phyloP scores from a whole-genome alignment of 30 jellyfish, hydroid and myxozoan genomes.

The Clytia hemisphaerica region DNA sequence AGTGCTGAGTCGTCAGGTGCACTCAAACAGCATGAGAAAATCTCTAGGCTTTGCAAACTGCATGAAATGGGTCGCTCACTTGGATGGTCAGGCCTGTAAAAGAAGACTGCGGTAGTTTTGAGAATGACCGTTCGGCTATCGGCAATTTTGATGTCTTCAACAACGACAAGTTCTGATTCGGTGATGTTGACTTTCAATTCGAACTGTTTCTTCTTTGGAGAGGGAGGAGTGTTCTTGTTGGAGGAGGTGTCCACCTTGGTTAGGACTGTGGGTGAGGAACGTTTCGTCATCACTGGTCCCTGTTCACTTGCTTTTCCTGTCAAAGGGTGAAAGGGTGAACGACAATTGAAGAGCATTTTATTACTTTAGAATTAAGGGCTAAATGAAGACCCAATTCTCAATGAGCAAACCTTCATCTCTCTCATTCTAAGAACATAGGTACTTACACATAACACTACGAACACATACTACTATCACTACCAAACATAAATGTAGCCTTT shows the following conservation, averaged over 20 bases:
- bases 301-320: too few relatives aligned
- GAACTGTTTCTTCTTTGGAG: constrained; percentile 33
- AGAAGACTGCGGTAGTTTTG: constrained; percentile 95
- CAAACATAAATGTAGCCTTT: too few relatives aligned
- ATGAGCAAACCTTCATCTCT: too few relatives aligned
- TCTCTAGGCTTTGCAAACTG: constrained; percentile 93
- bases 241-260: background rate
- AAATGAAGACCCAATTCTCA: too few relatives aligned
- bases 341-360: too few relatives aligned
- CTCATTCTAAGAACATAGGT: too few relatives aligned
- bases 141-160: constrained; percentile 53
- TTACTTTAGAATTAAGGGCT: too few relatives aligned
- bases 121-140: constrained; percentile 89
- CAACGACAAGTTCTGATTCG: constrained; percentile 86
- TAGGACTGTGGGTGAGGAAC: background rate
- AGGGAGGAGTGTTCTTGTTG: background rate
- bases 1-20: constrained; percentile 91
- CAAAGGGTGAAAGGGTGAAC: too few relatives aligned
- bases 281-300: too few relatives aligned
- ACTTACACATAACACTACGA: too few relatives aligned
- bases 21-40: constrained; percentile 77
- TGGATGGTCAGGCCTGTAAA: constrained; percentile 87
- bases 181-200: constrained; percentile 88
- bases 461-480: too few relatives aligned
- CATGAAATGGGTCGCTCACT: constrained; percentile 83